phyloP scores from a whole-genome alignment of 2,797 vertebrate species.

The Ambastaia sidthimunki region DNA sequence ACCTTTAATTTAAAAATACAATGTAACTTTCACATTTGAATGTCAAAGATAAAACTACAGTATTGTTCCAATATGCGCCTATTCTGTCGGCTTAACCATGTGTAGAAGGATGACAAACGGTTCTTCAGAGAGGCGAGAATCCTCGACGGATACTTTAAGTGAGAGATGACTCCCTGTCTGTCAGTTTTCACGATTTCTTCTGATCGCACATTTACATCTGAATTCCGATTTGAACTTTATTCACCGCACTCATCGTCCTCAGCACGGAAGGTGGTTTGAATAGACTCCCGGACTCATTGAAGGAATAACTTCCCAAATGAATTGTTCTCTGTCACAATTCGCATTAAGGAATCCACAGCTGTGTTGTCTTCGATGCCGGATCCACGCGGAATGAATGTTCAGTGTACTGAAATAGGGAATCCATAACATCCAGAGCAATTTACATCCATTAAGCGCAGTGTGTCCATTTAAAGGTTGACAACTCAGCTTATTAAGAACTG shows the following conservation, averaged over 20 bases:
- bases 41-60: background rate
- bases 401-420: conserved; percentile 29
- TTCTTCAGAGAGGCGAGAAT: conserved; percentile 65
- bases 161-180: conserved; percentile 50
- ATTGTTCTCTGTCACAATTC: conserved; percentile 3
- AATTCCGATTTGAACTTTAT: conserved; percentile 73
- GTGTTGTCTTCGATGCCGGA: conserved; percentile 8
- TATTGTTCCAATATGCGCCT: background rate
- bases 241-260: conserved; percentile 52
- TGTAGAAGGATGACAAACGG: conserved; percentile 74
- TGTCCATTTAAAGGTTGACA: conserved; percentile 6
- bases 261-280: conserved; percentile 38
- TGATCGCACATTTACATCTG: conserved; percentile 71
- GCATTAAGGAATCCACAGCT: conserved; percentile 12
- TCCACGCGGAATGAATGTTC: conserved; percentile 10
- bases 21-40: background rate
- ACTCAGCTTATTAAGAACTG: background rate
- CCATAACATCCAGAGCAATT: conserved; percentile 37
- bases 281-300: background rate
- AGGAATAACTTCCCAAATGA: conserved; percentile 4
- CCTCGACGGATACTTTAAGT: conserved; percentile 72
- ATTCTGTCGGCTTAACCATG: background rate
- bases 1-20: background rate
- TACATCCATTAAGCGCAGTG: conserved; percentile 1
- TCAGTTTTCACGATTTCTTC: conserved; percentile 62